Conservation (phyloP, 2,113 vertebrate species). For the Nibea coibor region DNA sequence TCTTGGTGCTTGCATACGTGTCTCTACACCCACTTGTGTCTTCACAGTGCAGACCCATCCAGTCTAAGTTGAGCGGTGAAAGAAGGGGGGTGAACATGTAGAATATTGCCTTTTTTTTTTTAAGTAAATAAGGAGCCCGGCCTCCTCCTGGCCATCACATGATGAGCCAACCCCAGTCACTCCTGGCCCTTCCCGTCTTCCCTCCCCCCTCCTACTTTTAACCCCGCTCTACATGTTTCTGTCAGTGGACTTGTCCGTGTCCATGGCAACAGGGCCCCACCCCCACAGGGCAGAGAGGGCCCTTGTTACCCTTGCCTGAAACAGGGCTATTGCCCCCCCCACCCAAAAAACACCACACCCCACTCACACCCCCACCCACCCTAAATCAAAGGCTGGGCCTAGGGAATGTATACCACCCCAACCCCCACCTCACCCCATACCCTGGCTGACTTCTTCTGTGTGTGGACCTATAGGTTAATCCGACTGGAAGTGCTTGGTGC, state of each 20-base stretch:
- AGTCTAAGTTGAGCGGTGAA: slow-evolving; percentile 27
- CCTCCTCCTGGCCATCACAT: slow-evolving; percentile 75
- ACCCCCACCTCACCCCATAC: slow-evolving; percentile 54
- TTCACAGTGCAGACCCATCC: slow-evolving; percentile 16
- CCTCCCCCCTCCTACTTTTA: slow-evolving; percentile 71
- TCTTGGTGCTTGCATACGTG: slow-evolving; percentile 7
- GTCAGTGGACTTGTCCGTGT: slow-evolving; percentile 81
- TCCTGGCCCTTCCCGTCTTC: slow-evolving; percentile 51
- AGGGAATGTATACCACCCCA: slow-evolving; percentile 77
- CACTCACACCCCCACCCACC: slow-evolving; percentile 45
- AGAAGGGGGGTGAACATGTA: slow-evolving; percentile 27
- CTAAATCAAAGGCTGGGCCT: slow-evolving; percentile 75
- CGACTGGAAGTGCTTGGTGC: slow-evolving; percentile 75
- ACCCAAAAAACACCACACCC: slow-evolving; percentile 39
- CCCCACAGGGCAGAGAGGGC: slow-evolving; percentile 79
- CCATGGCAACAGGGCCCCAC: slow-evolving; percentile 84
- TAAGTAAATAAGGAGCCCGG: slow-evolving; percentile 74
- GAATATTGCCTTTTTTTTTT: slow-evolving; percentile 51
- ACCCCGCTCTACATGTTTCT: slow-evolving; percentile 76
- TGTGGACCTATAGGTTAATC: slow-evolving; percentile 81
- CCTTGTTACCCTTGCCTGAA: slow-evolving; percentile 81
- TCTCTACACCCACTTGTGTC: slow-evolving; percentile 16
- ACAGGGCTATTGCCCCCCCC: slow-evolving; percentile 54
- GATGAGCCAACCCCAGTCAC: slow-evolving; percentile 70
- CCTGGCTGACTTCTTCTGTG: slow-evolving; percentile 69